These are phyloP conservation scores for Rhimphoctona megacephalus DNA, from an alignment of 2,888 invertebrate species.

Conservation along the genomic window DNA sequence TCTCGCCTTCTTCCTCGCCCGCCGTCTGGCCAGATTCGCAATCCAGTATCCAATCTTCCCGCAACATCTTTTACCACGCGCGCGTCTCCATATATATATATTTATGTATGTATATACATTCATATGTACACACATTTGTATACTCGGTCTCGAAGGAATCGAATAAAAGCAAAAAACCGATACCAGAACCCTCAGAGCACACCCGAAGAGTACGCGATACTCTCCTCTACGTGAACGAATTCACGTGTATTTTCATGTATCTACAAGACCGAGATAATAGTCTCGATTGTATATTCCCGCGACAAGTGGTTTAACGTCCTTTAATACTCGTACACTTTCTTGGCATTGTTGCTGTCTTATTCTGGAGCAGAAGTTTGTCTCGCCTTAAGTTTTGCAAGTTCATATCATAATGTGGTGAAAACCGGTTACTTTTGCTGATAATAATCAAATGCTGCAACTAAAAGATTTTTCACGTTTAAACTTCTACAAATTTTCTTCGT, in stretches of 20 bases:
- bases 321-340: conserved; percentile 66
- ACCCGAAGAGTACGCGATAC: conserved; percentile 19
- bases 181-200: conserved; percentile 22
- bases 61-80: conserved; percentile 61
- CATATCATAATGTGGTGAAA: neutral
- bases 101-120: neutral
- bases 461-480: neutral
- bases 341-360: conserved; percentile 34
- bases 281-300: conserved; percentile 58
- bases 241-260: conserved; percentile 59
- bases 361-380: conserved; percentile 3
- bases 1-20: conserved; percentile 63
- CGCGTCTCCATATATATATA: conserved; percentile 3
- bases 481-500: neutral
- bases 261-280: conserved; percentile 66
- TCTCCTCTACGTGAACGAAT: conserved; percentile 39
- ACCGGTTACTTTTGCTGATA: neutral
- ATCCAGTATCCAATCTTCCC: conserved; percentile 64
- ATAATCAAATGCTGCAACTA: neutral
- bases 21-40: conserved; percentile 41
- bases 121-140: conserved; percentile 5
- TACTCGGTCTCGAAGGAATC: conserved; percentile 14
- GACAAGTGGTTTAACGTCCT: conserved; percentile 72
- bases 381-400: neutral
- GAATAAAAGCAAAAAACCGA: conserved; percentile 41